Conservation (phyloP, 1,140 invertebrate genomes). For the Psix sp. region DNA sequence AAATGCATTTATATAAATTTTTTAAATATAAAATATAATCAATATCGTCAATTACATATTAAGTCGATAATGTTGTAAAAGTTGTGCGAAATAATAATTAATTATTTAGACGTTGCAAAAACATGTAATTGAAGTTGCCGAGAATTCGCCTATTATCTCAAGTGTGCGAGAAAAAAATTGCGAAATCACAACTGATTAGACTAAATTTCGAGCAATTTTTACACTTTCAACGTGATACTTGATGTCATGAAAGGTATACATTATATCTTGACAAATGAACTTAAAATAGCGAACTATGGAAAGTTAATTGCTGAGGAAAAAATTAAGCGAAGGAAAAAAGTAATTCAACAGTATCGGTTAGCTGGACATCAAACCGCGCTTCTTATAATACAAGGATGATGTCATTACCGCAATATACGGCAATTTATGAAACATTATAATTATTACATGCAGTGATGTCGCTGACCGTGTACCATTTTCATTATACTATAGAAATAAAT, state of each 20-base stretch:
- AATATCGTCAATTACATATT: too few species aligned
- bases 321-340: conserved; percentile 35
- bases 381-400: conserved; percentile 49
- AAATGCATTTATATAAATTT: too few species aligned
- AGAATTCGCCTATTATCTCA: too few species aligned
- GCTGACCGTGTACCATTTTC: conserved; percentile 60
- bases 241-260: conserved; percentile 10
- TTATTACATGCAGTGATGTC: conserved; percentile 56
- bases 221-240: conserved; percentile 19
- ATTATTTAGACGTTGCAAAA: too few species aligned
- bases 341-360: conserved; percentile 49
- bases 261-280: conserved; percentile 37
- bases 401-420: conserved; percentile 50
- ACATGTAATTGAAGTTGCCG: too few species aligned
- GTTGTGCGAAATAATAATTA: too few species aligned
- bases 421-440: conserved; percentile 51
- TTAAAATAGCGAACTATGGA: conserved; percentile 22
- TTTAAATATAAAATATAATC: too few species aligned
- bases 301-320: conserved; percentile 55
- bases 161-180: too few species aligned
- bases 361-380: conserved; percentile 35
- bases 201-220: conserved; percentile 30
- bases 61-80: too few species aligned
- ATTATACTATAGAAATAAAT: conserved; percentile 12
- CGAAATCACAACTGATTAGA: conserved; percentile 2